Conservation (phyloP, 2,797 vertebrate species). For the Chelon auratus region DNA sequence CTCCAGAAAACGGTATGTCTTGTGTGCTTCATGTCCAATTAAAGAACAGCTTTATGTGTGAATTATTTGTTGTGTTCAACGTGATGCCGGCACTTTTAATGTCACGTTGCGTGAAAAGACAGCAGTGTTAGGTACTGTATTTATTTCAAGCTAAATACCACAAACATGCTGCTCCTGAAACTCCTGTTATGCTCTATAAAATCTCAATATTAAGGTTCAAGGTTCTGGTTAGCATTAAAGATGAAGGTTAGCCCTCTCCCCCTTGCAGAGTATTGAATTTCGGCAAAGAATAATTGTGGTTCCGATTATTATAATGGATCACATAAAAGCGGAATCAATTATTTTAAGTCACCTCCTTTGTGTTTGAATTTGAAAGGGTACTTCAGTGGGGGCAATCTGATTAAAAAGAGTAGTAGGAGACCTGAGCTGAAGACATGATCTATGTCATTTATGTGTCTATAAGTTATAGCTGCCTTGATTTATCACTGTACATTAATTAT, state of each 20-base stretch:
- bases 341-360: conserved; percentile 85
- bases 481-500: conserved; percentile 80
- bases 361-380: conserved; percentile 83
- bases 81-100: background rate
- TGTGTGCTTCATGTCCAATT: background rate
- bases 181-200: conserved; percentile 59
- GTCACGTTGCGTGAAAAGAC: conserved; percentile 5
- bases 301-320: conserved; percentile 83
- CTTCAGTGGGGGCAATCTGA: conserved; percentile 76
- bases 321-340: conserved; percentile 85
- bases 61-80: conserved; percentile 16
- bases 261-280: conserved; percentile 65
- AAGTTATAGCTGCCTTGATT: conserved; percentile 81
- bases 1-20: conserved; percentile 94
- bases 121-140: conserved; percentile 11
- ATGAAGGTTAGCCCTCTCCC: conserved; percentile 62
- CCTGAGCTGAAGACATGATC: conserved; percentile 78
- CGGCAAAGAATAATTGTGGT: conserved; percentile 77
- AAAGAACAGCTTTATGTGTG: background rate
- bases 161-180: conserved; percentile 30
- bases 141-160: conserved; percentile 11
- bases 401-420: conserved; percentile 82
- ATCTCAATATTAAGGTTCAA: conserved; percentile 52
- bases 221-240: conserved; percentile 53
- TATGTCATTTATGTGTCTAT: conserved; percentile 83